Evolutionary conservation across 2,888 invertebrate species (phyloP).

Genomic region (Synergus itoensis): DNA sequence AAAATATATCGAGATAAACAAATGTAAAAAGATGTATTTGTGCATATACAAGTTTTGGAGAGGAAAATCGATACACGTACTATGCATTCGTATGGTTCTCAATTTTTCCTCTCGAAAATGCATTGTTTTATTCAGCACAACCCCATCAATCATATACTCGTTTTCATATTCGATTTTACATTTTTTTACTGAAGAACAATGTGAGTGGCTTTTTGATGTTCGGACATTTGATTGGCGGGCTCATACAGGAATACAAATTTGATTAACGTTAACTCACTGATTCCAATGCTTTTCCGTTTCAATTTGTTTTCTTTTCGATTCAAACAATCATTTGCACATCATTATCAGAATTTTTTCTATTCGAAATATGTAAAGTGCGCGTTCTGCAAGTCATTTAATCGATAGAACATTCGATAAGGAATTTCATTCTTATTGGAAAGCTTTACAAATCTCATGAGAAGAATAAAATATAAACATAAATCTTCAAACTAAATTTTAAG

Average conservation of each 20-base stretch:
- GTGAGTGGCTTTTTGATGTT: neutral
- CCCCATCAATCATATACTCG: neutral
- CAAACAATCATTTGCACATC: neutral
- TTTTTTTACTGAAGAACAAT: neutral
- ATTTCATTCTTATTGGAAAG: neutral
- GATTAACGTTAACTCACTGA: conserved; percentile 6
- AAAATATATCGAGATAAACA: too few relatives aligned
- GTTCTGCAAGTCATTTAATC: neutral
- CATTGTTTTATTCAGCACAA: neutral
- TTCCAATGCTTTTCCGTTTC: neutral
- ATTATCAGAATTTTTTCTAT: neutral
- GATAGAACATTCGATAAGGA: neutral
- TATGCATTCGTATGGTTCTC: neutral
- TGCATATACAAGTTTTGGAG: too few relatives aligned
- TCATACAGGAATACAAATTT: neutral
- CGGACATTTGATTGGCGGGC: neutral
- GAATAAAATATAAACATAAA: neutral
- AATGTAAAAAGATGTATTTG: too few relatives aligned
- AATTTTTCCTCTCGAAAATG: neutral
- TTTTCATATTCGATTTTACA: neutral
- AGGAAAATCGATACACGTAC: too few relatives aligned
- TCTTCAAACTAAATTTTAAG: too few relatives aligned
- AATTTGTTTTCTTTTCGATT: neutral
- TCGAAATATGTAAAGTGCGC: neutral
- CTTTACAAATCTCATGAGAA: neutral